Conservation (phyloP, 1,140 invertebrate genomes). For the Octopus bimaculoides region DNA sequence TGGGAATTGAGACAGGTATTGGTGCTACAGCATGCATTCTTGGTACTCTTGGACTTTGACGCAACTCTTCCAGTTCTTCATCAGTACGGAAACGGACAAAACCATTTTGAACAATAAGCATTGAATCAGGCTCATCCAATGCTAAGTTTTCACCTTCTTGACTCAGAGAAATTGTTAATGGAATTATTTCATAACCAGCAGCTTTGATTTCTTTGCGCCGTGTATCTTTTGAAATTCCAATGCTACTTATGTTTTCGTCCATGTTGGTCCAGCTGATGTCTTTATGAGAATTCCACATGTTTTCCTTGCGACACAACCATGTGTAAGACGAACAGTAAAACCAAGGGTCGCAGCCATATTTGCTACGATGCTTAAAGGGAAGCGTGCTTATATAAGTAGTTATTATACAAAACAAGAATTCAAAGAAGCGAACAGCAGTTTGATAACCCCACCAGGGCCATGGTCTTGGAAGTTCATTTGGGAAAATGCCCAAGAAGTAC, state of each 20-base stretch:
- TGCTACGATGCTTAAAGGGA: conserved; percentile 37
- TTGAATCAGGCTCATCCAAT: not conserved
- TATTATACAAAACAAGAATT: conserved; percentile 77
- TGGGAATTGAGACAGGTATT: not conserved
- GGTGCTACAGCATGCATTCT: conserved; percentile 9
- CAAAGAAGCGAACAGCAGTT: conserved; percentile 76
- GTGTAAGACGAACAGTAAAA: conserved; percentile 9
- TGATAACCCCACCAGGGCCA: conserved; percentile 91
- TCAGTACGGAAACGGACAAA: conserved; percentile 28
- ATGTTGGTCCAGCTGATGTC: conserved; percentile 12
- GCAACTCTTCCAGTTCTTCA: conserved; percentile 16
- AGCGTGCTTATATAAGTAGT: conserved; percentile 78
- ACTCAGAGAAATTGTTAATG: not conserved
- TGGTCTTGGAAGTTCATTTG: conserved; percentile 46
- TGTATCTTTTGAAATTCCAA: not conserved
- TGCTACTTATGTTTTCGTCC: not conserved
- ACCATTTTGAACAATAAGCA: conserved; percentile 28
- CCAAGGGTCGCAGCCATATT: not conserved
- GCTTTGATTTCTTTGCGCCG: conserved; percentile 13
- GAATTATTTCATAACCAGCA: conserved; percentile 14
- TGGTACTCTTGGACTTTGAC: not conserved
- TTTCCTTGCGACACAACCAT: conserved; percentile 21
- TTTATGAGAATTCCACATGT: conserved; percentile 17
- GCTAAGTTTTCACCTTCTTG: not conserved
- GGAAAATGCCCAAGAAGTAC: conserved; percentile 65